Evolutionary conservation across 2,888 invertebrate genomes (phyloP).

Genomic region (Sphecodes monilicornis): DNA sequence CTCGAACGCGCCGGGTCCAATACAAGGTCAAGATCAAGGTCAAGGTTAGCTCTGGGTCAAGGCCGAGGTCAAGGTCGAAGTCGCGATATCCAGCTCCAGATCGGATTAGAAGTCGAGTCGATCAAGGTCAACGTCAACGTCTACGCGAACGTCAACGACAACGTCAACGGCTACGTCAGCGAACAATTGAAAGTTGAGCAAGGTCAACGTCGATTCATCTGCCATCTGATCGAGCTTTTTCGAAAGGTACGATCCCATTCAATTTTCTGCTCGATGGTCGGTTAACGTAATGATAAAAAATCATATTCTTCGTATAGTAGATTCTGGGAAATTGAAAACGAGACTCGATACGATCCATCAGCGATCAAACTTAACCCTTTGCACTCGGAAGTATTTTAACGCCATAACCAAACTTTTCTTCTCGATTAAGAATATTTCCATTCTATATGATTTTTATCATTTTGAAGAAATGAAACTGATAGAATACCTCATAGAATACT

Average conservation of each 20-base stretch:
- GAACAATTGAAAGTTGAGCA: conserved; percentile 4
- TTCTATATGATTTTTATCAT: too few species aligned
- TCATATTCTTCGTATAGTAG: background rate
- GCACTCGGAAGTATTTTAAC: too few species aligned
- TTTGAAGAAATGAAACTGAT: too few species aligned
- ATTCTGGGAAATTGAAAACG: background rate
- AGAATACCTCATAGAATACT: too few species aligned
- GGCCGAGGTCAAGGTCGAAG: conserved; percentile 42
- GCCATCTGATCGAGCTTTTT: background rate
- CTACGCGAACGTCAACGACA: background rate
- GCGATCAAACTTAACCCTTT: background rate
- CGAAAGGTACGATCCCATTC: conserved; percentile 5
- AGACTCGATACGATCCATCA: background rate
- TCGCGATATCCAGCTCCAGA: conserved; percentile 17
- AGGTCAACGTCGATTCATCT: conserved; percentile 32
- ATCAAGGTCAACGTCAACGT: background rate
- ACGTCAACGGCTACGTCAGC: background rate
- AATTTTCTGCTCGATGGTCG: background rate
- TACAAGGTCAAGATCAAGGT: conserved; percentile 21
- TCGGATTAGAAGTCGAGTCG: conserved; percentile 16
- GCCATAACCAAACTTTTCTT: too few species aligned
- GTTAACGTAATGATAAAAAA: background rate
- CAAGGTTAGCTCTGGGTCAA: conserved; percentile 42
- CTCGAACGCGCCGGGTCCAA: background rate
- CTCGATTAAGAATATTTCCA: too few species aligned